Conservation (phyloP, 2,888 invertebrate species). For the Chalcosyrphus nemorum region DNA sequence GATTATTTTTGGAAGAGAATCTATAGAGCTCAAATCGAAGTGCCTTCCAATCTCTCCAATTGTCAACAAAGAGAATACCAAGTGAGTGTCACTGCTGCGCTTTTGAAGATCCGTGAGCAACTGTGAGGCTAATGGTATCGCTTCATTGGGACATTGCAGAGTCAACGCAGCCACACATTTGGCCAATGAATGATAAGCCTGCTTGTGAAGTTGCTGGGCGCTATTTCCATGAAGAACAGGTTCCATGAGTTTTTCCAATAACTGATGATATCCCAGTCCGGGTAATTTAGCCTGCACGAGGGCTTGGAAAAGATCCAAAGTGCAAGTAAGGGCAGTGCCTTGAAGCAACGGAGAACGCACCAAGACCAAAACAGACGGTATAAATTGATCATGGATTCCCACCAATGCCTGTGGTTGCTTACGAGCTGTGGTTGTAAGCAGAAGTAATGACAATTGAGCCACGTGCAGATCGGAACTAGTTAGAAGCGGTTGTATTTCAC, state of each 20-base stretch:
- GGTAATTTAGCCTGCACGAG: constrained; percentile 92
- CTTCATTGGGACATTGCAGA: constrained; percentile 89
- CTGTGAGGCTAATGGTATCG: constrained; percentile 86
- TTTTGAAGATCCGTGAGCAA: constrained; percentile 89
- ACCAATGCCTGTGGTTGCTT: constrained; percentile 90
- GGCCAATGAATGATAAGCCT: constrained; percentile 97
- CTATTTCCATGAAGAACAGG: constrained; percentile 84
- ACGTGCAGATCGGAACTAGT: constrained; percentile 98
- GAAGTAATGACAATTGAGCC: constrained; percentile 93
- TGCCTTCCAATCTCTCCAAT: constrained; percentile 98
- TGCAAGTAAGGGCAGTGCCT: constrained; percentile 95
- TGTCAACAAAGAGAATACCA: constrained; percentile 95
- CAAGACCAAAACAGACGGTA: constrained; percentile 92
- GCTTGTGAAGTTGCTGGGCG: constrained; percentile 85
- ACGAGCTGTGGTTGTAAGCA: constrained; percentile 91
- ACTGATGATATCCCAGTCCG: constrained; percentile 90
- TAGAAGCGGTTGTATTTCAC: constrained; percentile 94
- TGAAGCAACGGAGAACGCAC: constrained; percentile 93
- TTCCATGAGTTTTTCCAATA: constrained; percentile 89
- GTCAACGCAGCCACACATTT: constrained; percentile 98
- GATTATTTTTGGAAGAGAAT: constrained; percentile 89
- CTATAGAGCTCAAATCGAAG: constrained; percentile 91
- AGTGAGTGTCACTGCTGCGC: constrained; percentile 88
- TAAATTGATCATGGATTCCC: constrained; percentile 88
- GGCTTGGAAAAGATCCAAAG: constrained; percentile 96